A percentile compares a stretch with the other conserved stretches of the same genome.
phyloP scores from a whole-genome alignment of 2,888 invertebrate genomes.

The Dasypogon diadema region DNA sequence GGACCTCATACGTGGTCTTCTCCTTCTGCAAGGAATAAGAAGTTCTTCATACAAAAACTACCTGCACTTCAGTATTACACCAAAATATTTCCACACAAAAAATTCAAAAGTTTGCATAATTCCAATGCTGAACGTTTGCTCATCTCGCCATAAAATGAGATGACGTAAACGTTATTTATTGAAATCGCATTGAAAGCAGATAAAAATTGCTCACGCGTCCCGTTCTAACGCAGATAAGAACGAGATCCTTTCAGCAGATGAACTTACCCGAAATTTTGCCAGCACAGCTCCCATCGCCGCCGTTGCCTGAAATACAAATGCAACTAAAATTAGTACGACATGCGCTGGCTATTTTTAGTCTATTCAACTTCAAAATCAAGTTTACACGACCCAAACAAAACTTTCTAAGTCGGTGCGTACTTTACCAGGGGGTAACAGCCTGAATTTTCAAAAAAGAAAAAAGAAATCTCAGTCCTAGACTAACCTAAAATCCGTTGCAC shows the following conservation, averaged over 20 bases:
- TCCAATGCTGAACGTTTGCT: neutral
- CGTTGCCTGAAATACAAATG: constrained; percentile 13
- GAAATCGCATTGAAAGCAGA: neutral
- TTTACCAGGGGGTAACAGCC: neutral
- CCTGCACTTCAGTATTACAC: too few relatives aligned
- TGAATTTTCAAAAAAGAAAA: neutral
- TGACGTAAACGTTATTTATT: neutral
- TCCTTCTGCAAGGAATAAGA: constrained; percentile 68
- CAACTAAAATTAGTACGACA: constrained; percentile 30
- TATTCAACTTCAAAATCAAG: neutral
- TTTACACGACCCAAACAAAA: constrained; percentile 13
- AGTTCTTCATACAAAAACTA: too few relatives aligned
- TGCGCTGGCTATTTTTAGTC: constrained; percentile 40
- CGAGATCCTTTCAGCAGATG: too few relatives aligned
- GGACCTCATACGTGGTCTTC: constrained; percentile 70
- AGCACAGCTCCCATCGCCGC: constrained; percentile 75
- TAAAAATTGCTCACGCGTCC: constrained; percentile 36
- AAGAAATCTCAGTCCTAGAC: constrained; percentile 1
- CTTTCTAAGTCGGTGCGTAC: constrained; percentile 29
- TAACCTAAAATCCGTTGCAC: constrained; percentile 33
- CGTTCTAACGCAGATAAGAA: too few relatives aligned
- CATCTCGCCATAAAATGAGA: neutral
- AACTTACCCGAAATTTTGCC: constrained; percentile 78
- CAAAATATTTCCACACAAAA: too few relatives aligned
- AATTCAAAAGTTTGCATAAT: neutral